These are phyloP conservation scores for Agrotis segetum DNA, from an alignment of 2,888 invertebrate species.

Conservation along the genomic window DNA sequence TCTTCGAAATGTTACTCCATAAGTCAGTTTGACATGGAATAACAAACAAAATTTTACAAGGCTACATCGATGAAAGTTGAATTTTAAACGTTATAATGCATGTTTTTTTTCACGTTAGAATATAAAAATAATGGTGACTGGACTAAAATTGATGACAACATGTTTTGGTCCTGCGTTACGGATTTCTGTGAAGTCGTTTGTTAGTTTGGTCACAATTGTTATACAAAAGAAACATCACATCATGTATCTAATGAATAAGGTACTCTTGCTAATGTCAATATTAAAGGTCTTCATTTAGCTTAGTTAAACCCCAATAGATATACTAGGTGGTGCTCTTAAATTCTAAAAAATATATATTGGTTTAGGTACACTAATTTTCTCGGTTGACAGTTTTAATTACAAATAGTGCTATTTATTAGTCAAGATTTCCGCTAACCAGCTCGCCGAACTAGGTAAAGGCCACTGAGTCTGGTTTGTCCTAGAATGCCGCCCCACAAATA, in stretches of 20 bases:
- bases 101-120: neutral
- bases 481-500: constrained; percentile 55
- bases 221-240: neutral
- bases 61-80: constrained; percentile 5
- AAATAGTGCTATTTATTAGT: constrained; percentile 26
- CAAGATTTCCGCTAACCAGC: constrained; percentile 43
- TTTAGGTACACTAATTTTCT: constrained; percentile 13
- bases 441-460: constrained; percentile 60
- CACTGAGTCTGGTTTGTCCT: constrained; percentile 40
- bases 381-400: neutral
- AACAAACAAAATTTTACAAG: constrained; percentile 1
- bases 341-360: neutral
- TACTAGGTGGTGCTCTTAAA: neutral
- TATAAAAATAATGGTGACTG: neutral
- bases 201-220: neutral
- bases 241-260: constrained; percentile 4
- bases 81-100: neutral
- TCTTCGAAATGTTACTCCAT: neutral
- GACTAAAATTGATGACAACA: neutral
- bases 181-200: neutral
- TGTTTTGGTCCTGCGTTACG: neutral
- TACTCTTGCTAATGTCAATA: neutral
- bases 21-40: neutral
- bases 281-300: neutral
- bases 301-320: neutral